These are phyloP conservation scores for Trachelus iudaicus DNA, from an alignment of 2,888 invertebrate genomes.

Conservation along the genomic window DNA sequence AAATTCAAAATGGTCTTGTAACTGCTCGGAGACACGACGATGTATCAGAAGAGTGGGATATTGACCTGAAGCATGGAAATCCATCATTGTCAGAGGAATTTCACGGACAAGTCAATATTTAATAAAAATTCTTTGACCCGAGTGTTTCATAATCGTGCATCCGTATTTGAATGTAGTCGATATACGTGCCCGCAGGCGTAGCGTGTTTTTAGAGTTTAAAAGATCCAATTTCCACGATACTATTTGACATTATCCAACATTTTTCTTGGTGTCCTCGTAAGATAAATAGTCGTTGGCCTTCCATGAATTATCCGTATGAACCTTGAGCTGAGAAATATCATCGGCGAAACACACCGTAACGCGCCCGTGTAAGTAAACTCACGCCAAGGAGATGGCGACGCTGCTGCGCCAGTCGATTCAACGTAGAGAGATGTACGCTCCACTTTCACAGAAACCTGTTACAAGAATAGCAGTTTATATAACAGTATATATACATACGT, in stretches of 20 bases:
- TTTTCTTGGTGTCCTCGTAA: background rate
- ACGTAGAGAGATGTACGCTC: background rate
- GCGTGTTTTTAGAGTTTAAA: background rate
- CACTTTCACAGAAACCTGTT: background rate
- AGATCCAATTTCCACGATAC: background rate
- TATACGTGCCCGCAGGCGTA: background rate
- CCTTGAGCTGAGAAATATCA: background rate
- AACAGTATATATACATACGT: too few relatives aligned
- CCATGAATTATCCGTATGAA: background rate
- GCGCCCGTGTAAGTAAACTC: background rate
- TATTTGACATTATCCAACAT: background rate
- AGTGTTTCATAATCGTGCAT: background rate
- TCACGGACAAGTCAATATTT: background rate
- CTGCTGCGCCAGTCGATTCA: background rate
- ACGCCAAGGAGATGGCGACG: background rate
- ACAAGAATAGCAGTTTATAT: background rate
- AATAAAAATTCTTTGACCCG: background rate
- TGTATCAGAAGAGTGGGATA: background rate
- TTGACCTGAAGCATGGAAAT: background rate
- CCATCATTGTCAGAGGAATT: background rate
- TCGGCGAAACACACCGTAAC: background rate
- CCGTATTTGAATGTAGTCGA: background rate
- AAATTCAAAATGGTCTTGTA: background rate
- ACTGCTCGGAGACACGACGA: background rate
- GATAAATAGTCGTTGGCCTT: background rate